Base-by-base conservation (phyloP, 2,888 invertebrate species). In the Neria commutata region DNA sequence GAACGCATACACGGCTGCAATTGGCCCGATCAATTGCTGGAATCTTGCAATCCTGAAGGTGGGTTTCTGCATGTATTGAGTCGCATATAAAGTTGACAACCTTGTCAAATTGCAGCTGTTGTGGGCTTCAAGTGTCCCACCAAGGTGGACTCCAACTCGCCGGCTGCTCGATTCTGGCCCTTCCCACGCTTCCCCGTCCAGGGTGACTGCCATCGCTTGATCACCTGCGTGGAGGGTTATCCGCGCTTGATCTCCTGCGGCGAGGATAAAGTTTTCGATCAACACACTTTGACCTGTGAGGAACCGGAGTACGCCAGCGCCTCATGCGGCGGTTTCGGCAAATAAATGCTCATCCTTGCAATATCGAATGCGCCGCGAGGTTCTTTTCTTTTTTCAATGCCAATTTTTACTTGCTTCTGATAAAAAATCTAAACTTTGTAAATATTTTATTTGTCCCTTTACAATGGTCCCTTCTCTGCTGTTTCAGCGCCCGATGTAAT, bases 71-170 rank as follows among this genome's bases (percentile, higher is more conserved):
- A 62, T 26, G 53, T 8, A 42, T 24, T 11, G 37, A 8, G 42
- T 26, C 14, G 11, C 33, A 47, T 17, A 14, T 14, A 33, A 29
- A 24, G 37, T 25, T n/a, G 16, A 21, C 33, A 49, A 26, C n/a
- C 16, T 17, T 26, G 14, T 54, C 49, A 26, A 40, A 26, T 56
- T 21, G 3, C 83, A 91, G 93, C 91, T 72, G 90, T 95, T 58
- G 90, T 95, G 62, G 95, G 95, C 55, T 95, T 95, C 86, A 92
- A 92, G 75, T 95, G 95, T 79, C 95, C 95, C 26, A 87, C 88
- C 2, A 92, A 93, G 78, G 88, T 94, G 47, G 91, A 92, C 29
- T 86, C 91, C 4, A 87, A 90, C 77, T 89, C 91, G 16, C 87
- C 90, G 58, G 89, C 94, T 3, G 93, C 94, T 53, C 92, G 90